A percentile compares a stretch with the other conserved stretches of the same genome.
These are phyloP conservation scores for Oligia fasciuncula DNA, from an alignment of 2,888 invertebrate species.

Conservation along the genomic window DNA sequence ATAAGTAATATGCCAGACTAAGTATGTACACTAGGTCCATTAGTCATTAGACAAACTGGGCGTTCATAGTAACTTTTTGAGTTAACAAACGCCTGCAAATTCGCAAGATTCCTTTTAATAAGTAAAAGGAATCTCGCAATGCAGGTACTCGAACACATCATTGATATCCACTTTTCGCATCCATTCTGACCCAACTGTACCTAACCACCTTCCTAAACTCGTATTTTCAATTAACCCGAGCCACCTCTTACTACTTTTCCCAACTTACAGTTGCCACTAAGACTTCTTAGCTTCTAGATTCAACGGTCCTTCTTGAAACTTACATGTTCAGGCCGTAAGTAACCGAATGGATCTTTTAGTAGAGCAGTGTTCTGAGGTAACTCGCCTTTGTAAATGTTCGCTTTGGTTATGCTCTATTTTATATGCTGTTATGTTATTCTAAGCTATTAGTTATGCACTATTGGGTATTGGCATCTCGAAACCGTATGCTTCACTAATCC, in stretches of 20 bases:
- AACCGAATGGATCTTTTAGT: constrained; percentile 20
- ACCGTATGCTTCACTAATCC: constrained; percentile 40
- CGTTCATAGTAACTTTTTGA: not conserved
- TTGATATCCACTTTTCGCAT: not conserved
- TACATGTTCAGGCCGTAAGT: constrained; percentile 26
- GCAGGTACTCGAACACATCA: not conserved
- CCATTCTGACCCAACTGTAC: not conserved
- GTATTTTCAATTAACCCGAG: constrained; percentile 36
- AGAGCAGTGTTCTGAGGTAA: constrained; percentile 36
- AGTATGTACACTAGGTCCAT: not conserved
- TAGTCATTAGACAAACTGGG: not conserved
- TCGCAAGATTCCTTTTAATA: not conserved
- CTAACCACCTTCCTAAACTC: not conserved
- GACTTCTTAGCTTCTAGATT: constrained; percentile 27
- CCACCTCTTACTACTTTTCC: constrained; percentile 27
- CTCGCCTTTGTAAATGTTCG: constrained; percentile 11
- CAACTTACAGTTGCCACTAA: constrained; percentile 15
- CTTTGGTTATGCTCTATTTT: constrained; percentile 62
- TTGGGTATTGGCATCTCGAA: constrained; percentile 45
- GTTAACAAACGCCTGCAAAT: not conserved
- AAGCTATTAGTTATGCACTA: constrained; percentile 59
- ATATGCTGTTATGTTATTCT: constrained; percentile 54
- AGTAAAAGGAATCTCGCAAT: not conserved
- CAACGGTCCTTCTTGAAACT: constrained; percentile 18
- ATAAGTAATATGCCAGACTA: not conserved